Conservation (phyloP, 2,113 vertebrate genomes). For the Eupsittula cactorum region DNA sequence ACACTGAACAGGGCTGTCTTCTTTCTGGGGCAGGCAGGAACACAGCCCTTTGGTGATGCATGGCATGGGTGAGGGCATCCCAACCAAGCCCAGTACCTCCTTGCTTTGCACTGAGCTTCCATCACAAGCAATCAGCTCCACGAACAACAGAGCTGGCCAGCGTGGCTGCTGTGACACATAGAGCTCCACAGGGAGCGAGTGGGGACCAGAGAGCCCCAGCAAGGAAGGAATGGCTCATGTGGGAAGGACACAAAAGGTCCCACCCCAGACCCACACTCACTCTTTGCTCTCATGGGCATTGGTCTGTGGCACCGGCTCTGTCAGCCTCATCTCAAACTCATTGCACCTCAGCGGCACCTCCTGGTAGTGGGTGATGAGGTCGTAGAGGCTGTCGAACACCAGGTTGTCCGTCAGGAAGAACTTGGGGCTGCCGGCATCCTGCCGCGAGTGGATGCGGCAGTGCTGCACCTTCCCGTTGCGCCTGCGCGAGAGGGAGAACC, state of each 20-base stretch:
- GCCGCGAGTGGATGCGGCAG: constrained; percentile 96
- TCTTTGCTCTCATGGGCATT: constrained; percentile 99
- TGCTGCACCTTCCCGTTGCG: constrained; percentile 96
- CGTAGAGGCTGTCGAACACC: constrained; percentile 95
- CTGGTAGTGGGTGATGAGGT: constrained; percentile 98
- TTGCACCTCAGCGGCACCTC: constrained; percentile 97
- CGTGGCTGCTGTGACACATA: neutral
- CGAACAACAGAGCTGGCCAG: neutral
- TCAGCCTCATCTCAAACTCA: constrained; percentile 98
- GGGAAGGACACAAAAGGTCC: too few relatives aligned
- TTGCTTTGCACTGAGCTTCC: neutral
- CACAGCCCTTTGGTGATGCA: neutral
- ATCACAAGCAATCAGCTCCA: neutral
- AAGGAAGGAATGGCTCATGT: too few relatives aligned
- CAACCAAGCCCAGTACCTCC: neutral
- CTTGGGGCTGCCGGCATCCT: constrained; percentile 95
- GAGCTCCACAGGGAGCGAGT: neutral
- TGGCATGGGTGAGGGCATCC: fast-evolving
- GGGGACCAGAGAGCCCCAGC: too few relatives aligned
- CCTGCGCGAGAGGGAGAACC: constrained; percentile 68
- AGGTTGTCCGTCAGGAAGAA: constrained; percentile 99
- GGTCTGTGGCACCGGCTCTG: constrained; percentile 95
- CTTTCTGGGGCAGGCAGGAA: neutral
- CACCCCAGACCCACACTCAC: constrained; percentile 71
- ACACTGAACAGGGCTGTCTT: neutral